Evolutionary conservation across 2,113 vertebrate genomes (phyloP).

Genomic region (Aythya baeri): DNA sequence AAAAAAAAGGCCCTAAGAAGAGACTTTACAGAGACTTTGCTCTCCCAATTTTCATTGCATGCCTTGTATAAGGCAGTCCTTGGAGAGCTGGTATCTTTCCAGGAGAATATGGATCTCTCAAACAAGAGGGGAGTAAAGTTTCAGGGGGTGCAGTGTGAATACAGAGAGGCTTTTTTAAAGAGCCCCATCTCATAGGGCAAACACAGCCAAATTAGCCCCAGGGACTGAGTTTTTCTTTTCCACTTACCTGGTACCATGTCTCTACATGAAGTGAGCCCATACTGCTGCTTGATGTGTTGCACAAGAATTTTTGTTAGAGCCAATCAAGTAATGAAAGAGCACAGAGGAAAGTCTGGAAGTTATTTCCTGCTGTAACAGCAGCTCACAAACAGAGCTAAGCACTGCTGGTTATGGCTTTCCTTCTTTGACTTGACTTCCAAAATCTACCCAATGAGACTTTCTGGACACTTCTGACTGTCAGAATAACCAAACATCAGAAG

Average conservation of each 20-base stretch:
- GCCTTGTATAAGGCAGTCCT: background rate
- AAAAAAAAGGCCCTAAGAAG: background rate
- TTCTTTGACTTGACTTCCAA: background rate
- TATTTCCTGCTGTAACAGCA: background rate
- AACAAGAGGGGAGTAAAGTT: background rate
- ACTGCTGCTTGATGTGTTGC: background rate
- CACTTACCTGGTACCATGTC: rapidly evolving
- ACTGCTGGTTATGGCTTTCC: background rate
- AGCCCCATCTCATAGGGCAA: background rate
- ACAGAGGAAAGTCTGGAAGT: background rate
- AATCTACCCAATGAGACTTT: background rate
- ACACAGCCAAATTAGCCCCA: background rate
- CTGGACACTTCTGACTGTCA: background rate
- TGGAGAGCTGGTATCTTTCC: background rate
- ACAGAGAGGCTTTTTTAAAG: background rate
- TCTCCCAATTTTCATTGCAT: background rate
- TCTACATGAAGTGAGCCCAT: background rate
- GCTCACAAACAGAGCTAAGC: background rate
- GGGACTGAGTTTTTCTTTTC: background rate
- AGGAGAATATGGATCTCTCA: background rate
- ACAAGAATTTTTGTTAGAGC: background rate
- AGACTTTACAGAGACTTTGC: background rate
- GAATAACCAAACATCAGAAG: background rate
- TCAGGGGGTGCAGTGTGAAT: background rate
- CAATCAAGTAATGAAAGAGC: background rate